Base-by-base conservation (phyloP, 2,797 vertebrate species). In the Peromyscus eremicus region DNA sequence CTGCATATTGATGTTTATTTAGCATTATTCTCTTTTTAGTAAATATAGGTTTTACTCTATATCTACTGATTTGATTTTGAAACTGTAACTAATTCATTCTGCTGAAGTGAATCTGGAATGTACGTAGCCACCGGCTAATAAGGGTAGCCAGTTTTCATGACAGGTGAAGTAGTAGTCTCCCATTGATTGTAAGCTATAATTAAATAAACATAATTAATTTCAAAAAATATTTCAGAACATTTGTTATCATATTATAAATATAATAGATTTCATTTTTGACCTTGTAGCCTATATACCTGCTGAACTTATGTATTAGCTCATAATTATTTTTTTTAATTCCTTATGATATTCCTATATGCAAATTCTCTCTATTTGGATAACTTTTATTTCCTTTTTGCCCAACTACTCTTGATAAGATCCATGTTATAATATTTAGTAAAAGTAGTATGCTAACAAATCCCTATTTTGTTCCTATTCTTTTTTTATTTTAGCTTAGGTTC, bases 121-220 rank as follows among this genome's bases (percentile, higher is more conserved):
- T 64, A 79, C 82, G 34, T 77, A 90, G 29, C 23, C 11, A 84
- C n/a, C 25, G 13, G 43, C 8, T 62, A 62, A 85, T 52, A n/a
- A 57, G 66, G 27, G n/a, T 23, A 25, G 3, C 55, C 16, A 86
- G 27, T 34, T 73, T 86, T 80, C 43, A 89, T 62, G n/a, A 70
- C 25, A 94, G 43, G 73, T 57, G 80, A 81, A 86, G 25, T 75
- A 94, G 2, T 17, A 87, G n/a, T 64, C 29, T 13, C 0, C 6
- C 2, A 68, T 76, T 89, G 66, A 52, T 9, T 92, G 29, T 60
- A 83, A 73, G 77, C 23, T 88, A 14, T 40, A 57, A 79, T 46
- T 81, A 11, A 76, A 57, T 80, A 89, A 93, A 46, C 70, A 19
- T 2, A 93, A 77, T 85, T 92, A 11, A 86, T 95, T 94, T 90